Evolutionary conservation across 1,140 invertebrate species (phyloP), one percentile per base, ranked within the genome.

Genomic region (Eurosta solidaginis): DNA sequence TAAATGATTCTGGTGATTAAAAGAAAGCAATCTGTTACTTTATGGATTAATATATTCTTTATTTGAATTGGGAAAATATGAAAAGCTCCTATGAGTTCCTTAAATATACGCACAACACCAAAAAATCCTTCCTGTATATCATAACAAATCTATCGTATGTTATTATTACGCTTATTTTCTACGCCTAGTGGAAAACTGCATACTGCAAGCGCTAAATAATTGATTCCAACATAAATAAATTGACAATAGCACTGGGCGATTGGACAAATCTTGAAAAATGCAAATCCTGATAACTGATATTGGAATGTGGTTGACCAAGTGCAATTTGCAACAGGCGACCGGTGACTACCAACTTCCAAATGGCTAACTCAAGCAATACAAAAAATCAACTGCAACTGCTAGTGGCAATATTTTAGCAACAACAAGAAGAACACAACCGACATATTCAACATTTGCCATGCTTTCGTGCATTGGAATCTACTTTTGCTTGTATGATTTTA

Each of bases 241-340:
- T 9, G 40, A 68, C 5, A 17, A 14, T n/a, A 29, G 27, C 25
- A 27, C 29, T 17, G 12, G n/a, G 1, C 27, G 9, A 68, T 12
- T 10, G 25, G 12, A n/a, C n/a, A 20, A 52, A 52, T 6, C n/a
- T 40, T 22, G 59, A 33, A 68, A 68, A 68, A 17, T 68, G 33
- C 59, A 1, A 68, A 20, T 68, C 33, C 33, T 40, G 33, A 40
- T 36, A 36, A 14, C 59, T 27, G 10, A 33, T 10, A n/a, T 33
- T 68, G 59, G 59, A 68, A 68, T 68, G 59, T 17, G 59, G 59
- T 40, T 68, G 59, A 36, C 59, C 33, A 68, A 68, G 33, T 42
- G 59, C 33, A 68, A 40, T 68, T 68, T 68, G 36, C 59, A 68
- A 68, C 59, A 40, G 33, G 12, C 14, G 59, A 63, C 17, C 20